A percentile compares a stretch with the other conserved stretches of the same genome.
These are phyloP conservation scores for Carcharodon carcharias DNA, from an alignment of 2,797 vertebrate species.

Conservation along the genomic window DNA sequence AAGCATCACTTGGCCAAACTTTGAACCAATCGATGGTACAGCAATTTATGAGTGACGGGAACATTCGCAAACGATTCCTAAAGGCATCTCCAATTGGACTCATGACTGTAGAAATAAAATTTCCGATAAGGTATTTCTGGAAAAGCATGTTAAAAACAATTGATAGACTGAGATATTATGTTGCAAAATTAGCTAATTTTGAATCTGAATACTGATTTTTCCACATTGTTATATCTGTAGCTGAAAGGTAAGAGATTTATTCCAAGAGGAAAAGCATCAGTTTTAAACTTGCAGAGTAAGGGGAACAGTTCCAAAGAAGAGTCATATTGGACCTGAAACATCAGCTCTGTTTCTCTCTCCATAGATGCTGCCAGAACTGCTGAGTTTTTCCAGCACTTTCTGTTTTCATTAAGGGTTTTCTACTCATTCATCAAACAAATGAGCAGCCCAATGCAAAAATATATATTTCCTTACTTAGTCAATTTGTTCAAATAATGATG, in stretches of 20 bases:
- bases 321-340: no score
- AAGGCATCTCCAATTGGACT: slow-evolving; percentile 87
- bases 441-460: background rate
- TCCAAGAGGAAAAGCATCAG: background rate
- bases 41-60: slow-evolving; percentile 91
- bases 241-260: background rate
- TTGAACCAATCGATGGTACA: slow-evolving; percentile 97
- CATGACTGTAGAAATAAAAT: slow-evolving; percentile 65
- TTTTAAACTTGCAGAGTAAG: background rate
- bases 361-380: no score
- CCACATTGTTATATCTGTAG: background rate
- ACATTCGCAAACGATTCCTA: slow-evolving; percentile 85
- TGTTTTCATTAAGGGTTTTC: background rate
- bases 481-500: background rate
- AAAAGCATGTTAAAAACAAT: background rate
- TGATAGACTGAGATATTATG: background rate
- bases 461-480: background rate
- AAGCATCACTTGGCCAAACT: slow-evolving; percentile 81
- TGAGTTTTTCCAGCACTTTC: no score
- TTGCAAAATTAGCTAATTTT: background rate
- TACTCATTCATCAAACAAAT: background rate
- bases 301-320: no score
- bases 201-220: background rate
- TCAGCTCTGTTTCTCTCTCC: no score
- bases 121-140: background rate